Evolutionary conservation across 2,797 vertebrate genomes (phyloP).

Genomic region (Xiphophorus birchmanni): DNA sequence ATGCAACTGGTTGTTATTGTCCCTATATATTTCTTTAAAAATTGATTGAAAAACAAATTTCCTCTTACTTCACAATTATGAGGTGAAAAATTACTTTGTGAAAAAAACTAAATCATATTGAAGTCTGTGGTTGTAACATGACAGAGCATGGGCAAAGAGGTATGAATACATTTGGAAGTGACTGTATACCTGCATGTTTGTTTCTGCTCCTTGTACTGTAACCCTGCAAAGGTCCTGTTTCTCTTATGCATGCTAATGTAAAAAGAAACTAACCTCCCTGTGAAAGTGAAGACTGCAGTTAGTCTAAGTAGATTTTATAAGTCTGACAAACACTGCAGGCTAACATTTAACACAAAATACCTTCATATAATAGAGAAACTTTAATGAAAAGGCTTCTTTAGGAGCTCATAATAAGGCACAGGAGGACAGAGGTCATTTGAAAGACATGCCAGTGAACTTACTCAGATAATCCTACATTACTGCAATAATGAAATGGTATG

Average conservation of each 20-base stretch:
- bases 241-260: constrained; percentile 69
- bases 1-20: background rate
- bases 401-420: constrained; percentile 2
- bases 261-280: constrained; percentile 21
- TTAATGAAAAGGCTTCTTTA: constrained; percentile 8
- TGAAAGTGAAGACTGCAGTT: constrained; percentile 8
- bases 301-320: constrained; percentile 16
- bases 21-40: background rate
- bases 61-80: background rate
- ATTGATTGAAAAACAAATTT: background rate
- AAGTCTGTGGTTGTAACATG: background rate
- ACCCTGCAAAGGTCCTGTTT: constrained; percentile 42
- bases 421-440: constrained; percentile 9
- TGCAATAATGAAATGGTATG: constrained; percentile 39
- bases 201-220: constrained; percentile 59
- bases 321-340: constrained; percentile 1
- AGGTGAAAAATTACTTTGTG: background rate
- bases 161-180: background rate
- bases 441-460: constrained; percentile 39
- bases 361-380: constrained; percentile 5
- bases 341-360: constrained; percentile 11
- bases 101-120: background rate
- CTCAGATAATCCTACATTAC: constrained; percentile 10
- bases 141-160: background rate
- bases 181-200: constrained; percentile 64